Conservation (phyloP, 2,888 invertebrate species). For the Eulithis prunata region DNA sequence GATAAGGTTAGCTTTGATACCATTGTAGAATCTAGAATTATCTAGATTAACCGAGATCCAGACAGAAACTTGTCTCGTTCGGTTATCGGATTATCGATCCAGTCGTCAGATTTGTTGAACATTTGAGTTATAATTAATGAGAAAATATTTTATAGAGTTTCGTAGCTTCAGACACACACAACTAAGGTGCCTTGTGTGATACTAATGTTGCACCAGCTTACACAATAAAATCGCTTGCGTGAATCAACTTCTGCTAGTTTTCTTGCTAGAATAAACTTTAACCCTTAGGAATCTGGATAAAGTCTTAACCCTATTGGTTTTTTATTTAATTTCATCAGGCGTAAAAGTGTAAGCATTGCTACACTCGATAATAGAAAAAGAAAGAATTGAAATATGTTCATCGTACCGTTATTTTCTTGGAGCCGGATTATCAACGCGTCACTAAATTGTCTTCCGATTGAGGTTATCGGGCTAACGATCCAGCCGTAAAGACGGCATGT, state of each 20-base stretch:
- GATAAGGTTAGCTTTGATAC: constrained; percentile 8
- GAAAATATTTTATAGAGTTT: too few species aligned
- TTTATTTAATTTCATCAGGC: too few species aligned
- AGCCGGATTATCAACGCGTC: constrained; percentile 7
- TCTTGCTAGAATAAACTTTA: too few species aligned
- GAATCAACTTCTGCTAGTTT: too few species aligned
- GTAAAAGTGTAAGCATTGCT: too few species aligned
- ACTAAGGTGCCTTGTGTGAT: too few species aligned
- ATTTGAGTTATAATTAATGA: not conserved
- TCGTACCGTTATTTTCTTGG: not conserved
- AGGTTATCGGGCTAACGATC: constrained; percentile 22
- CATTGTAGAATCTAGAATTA: constrained; percentile 8
- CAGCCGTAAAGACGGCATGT: constrained; percentile 10
- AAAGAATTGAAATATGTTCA: not conserved
- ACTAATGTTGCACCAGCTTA: too few species aligned
- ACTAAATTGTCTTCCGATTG: constrained; percentile 13
- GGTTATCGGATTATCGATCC: constrained; percentile 6
- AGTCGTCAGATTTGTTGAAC: not conserved
- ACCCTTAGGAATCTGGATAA: too few species aligned
- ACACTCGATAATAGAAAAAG: not conserved
- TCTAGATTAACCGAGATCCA: constrained; percentile 12
- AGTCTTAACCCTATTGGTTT: too few species aligned
- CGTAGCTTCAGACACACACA: too few species aligned
- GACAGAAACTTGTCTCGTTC: constrained; percentile 8
- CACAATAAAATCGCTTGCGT: too few species aligned